A percentile compares a stretch with the other conserved stretches of the same genome.
These are phyloP conservation scores for Labeo catla DNA, from an alignment of 2,113 vertebrate species.

Conservation along the genomic window DNA sequence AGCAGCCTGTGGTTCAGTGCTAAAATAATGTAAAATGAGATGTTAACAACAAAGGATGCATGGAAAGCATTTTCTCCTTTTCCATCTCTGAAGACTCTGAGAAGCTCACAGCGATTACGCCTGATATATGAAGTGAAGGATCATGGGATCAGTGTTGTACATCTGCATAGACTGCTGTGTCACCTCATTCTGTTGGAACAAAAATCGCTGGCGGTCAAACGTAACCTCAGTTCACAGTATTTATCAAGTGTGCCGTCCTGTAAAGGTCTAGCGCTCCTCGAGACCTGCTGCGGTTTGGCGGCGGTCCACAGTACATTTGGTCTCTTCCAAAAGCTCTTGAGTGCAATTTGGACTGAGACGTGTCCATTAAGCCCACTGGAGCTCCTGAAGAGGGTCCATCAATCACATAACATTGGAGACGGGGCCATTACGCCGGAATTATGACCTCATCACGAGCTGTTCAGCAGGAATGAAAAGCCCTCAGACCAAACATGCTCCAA, in stretches of 20 bases:
- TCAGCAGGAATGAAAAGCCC: not conserved
- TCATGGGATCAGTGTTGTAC: not conserved
- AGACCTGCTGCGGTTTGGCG: not conserved
- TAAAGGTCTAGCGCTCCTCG: not conserved
- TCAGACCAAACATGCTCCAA: not conserved
- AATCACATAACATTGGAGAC: constrained; percentile 40
- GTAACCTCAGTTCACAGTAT: not conserved
- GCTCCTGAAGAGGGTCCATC: constrained; percentile 42
- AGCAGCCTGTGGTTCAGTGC: not conserved
- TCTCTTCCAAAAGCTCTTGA: constrained; percentile 40
- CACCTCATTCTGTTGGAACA: not conserved
- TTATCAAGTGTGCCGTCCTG: not conserved
- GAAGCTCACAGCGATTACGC: not conserved
- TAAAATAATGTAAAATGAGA: not conserved
- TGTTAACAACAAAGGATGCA: not conserved
- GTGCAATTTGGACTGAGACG: constrained; percentile 49
- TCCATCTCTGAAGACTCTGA: not conserved
- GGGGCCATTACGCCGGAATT: constrained; percentile 38
- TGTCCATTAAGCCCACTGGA: constrained; percentile 49
- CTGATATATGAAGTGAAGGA: constrained; percentile 6
- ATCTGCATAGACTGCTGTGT: not conserved
- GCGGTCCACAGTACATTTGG: constrained; percentile 26
- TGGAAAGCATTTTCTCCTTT: not conserved
- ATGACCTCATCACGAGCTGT: constrained; percentile 4
- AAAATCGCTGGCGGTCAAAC: not conserved